Evolutionary conservation across 2,888 invertebrate species (phyloP).

Genomic region (Spodoptera littoralis): DNA sequence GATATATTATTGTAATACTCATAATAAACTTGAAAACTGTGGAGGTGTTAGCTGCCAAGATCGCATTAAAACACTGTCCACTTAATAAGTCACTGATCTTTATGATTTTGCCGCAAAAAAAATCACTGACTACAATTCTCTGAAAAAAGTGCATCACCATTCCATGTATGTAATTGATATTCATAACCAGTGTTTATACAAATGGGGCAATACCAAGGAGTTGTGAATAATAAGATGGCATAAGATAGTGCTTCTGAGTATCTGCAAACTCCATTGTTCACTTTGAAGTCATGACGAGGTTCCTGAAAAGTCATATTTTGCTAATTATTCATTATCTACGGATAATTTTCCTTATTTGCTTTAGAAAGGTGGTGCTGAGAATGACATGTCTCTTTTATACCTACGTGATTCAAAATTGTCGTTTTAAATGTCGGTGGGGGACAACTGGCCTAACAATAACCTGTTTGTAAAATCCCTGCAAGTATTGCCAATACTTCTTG

Average conservation of each 20-base stretch:
- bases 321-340: conserved; percentile 30
- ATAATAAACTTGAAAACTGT: neutral
- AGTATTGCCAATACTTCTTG: conserved; percentile 18
- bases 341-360: conserved; percentile 21
- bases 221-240: conserved; percentile 20
- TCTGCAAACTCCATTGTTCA: conserved; percentile 10
- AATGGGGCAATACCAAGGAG: conserved; percentile 6
- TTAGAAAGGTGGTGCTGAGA: conserved; percentile 4
- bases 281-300: conserved; percentile 2
- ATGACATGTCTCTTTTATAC: neutral
- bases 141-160: too few relatives aligned
- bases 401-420: neutral
- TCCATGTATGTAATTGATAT: too few relatives aligned
- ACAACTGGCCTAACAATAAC: neutral
- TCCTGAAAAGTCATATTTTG: conserved; percentile 16
- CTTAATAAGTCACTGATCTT: too few relatives aligned
- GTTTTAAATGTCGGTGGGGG: conserved; percentile 1
- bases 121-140: neutral
- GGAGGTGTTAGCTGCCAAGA: neutral
- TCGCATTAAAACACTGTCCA: too few relatives aligned
- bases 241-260: conserved; percentile 24
- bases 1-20: neutral
- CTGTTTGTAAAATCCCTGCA: conserved; percentile 24
- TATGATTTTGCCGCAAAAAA: too few relatives aligned
- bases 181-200: conserved; percentile 2